Base-by-base conservation (phyloP, 1,140 invertebrate species). In the Coenobita brevimanus region DNA sequence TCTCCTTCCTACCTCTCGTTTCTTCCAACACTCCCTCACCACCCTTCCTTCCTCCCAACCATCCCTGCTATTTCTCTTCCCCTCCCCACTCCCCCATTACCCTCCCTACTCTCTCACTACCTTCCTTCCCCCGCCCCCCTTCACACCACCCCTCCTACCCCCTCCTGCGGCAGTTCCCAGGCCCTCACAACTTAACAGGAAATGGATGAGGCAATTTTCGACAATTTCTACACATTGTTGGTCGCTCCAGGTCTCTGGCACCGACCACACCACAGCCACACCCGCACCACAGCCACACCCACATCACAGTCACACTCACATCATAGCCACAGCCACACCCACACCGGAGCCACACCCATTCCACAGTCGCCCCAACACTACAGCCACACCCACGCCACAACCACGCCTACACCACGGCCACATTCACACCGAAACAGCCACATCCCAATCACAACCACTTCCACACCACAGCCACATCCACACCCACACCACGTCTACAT, bases 201-300 rank as follows among this genome's bases (percentile, higher is more conserved):
- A 87, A 71, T 87, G 75, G 62, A 79, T 80, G 76, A 87, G 60
- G 84, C 50, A 79, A 87, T 87, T 87, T 87, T 27, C 62, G 50
- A 80, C 76, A 79, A 87, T 87, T 87, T 87, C 84, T 75, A 79
- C 84, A 71, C 60, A 80, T 80, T 87, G 75, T 80, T 21, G 75
- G 75, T 27, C 54, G 30, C 64, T 60, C 3, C 36, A 21, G 30
- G 2, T 46, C 36, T 38, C 24, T 33, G 67, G 67, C 67, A 38
- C 73, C 36, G 13, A 43, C 73, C 21, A 10, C 6, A 8, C n/a
- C 33, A 69, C 1, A 69, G 13, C 2, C 64, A 69, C 1, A 21
- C 64, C n/a, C 24, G 10, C 64, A 69, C 64, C 1, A 1, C 1
- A 2, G 24, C 62, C n/a, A n/a, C 6, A 8, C 62, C n/a, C 62